These are phyloP conservation scores for Pammene fasciana DNA, from an alignment of 2,888 invertebrate species.

Conservation along the genomic window DNA sequence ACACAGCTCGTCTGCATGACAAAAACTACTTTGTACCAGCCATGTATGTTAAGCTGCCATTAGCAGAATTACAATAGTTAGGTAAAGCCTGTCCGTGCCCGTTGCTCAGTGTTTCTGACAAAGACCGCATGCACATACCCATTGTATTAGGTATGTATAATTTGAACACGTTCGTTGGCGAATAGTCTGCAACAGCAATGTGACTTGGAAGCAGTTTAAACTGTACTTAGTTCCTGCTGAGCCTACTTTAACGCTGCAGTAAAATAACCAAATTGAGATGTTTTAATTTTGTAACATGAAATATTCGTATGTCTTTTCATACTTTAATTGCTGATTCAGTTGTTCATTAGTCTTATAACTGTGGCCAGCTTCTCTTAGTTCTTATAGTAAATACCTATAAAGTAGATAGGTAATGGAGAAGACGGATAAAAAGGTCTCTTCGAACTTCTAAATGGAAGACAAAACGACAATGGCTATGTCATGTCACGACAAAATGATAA, in stretches of 20 bases:
- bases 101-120: conserved; percentile 8
- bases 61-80: conserved; percentile 16
- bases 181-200: neutral
- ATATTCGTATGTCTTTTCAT: too few relatives aligned
- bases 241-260: too few relatives aligned
- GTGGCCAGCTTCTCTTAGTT: too few relatives aligned
- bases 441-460: neutral
- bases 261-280: too few relatives aligned
- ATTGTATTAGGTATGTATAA: neutral
- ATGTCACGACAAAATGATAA: too few relatives aligned
- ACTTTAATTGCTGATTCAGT: too few relatives aligned
- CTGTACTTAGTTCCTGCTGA: neutral
- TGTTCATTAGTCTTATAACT: too few relatives aligned
- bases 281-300: too few relatives aligned
- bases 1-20: neutral
- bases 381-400: too few relatives aligned
- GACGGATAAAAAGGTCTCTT: neutral
- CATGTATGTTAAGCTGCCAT: conserved; percentile 14
- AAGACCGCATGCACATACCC: neutral
- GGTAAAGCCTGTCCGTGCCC: neutral
- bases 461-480: conserved; percentile 23
- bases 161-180: neutral
- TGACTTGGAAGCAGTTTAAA: conserved; percentile 1
- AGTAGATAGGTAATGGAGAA: too few relatives aligned
- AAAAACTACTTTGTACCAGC: neutral